Evolutionary conservation across 1,140 invertebrate species (phyloP).

Genomic region (Harpegnathos saltator): DNA sequence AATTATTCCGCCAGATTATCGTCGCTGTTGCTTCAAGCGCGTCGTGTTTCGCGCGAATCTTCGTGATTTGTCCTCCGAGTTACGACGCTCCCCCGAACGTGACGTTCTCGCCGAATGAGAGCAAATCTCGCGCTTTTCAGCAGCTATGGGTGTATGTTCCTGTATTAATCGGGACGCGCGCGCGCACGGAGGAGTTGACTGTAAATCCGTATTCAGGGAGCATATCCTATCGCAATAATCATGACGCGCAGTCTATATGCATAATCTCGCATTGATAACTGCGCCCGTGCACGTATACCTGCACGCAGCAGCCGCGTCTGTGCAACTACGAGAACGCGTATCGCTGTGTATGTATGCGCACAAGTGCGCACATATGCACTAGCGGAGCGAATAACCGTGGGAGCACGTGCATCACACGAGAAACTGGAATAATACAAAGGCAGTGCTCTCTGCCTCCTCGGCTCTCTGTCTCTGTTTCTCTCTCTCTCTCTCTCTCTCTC

Average conservation of each 20-base stretch:
- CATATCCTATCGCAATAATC: conserved; percentile 57
- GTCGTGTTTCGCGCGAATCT: background rate
- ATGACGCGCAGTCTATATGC: conserved; percentile 57
- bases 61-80: background rate
- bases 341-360: background rate
- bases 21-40: background rate
- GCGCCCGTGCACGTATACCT: conserved; percentile 29
- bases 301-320: background rate
- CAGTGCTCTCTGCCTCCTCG: conserved; percentile 21
- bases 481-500: no score
- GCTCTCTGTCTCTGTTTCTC: no score
- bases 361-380: conserved; percentile 34
- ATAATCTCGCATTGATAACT: conserved; percentile 59
- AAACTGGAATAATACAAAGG: conserved; percentile 69
- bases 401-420: conserved; percentile 67
- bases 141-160: background rate
- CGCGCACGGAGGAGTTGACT: background rate
- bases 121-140: conserved; percentile 32
- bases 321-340: background rate
- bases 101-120: conserved; percentile 1
- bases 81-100: background rate
- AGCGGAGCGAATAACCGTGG: conserved; percentile 54
- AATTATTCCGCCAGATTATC: no score
- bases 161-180: conserved; percentile 32
- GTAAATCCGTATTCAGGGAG: conserved; percentile 33